Evolutionary conservation across 2,888 invertebrate genomes (phyloP).

Genomic region (Trissolcus japonicus): DNA sequence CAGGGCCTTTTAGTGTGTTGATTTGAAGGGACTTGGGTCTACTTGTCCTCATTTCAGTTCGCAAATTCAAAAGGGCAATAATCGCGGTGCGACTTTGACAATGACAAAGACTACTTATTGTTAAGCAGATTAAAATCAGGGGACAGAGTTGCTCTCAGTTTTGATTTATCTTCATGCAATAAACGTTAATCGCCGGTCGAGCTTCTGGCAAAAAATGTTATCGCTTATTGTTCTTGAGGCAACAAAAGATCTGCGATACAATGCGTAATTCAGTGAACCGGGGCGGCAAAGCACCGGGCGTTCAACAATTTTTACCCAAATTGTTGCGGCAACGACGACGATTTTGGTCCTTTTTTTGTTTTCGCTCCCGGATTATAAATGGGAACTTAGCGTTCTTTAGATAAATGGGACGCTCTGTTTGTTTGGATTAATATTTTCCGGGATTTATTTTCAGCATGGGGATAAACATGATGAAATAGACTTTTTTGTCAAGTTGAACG

Average conservation of each 20-base stretch:
- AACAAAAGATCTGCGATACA: conserved; percentile 34
- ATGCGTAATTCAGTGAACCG: conserved; percentile 36
- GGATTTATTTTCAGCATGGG: conserved; percentile 24
- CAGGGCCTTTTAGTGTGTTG: no score
- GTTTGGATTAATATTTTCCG: conserved; percentile 33
- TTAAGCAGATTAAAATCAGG: conserved; percentile 23
- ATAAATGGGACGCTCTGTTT: conserved; percentile 30
- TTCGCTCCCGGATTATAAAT: conserved; percentile 25
- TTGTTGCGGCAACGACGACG: conserved; percentile 35
- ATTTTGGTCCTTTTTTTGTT: conserved; percentile 39
- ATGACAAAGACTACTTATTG: conserved; percentile 2
- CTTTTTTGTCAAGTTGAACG: conserved; percentile 24
- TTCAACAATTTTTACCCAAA: conserved; percentile 37
- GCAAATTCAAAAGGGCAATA: background rate
- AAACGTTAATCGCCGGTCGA: conserved; percentile 28
- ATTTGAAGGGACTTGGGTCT: no score
- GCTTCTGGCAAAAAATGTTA: conserved; percentile 19
- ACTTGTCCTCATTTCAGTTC: no score
- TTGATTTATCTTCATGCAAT: conserved; percentile 45
- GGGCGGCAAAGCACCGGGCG: conserved; percentile 3
- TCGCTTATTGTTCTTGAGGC: conserved; percentile 32
- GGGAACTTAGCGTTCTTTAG: conserved; percentile 27
- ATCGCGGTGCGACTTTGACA: background rate
- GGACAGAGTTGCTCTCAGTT: conserved; percentile 6
- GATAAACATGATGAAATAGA: conserved; percentile 29